A percentile compares a stretch with the other conserved stretches of the same genome.
Evolutionary conservation across 1,140 invertebrate genomes (phyloP).

Genomic region (Zaprionus ghesquierei): DNA sequence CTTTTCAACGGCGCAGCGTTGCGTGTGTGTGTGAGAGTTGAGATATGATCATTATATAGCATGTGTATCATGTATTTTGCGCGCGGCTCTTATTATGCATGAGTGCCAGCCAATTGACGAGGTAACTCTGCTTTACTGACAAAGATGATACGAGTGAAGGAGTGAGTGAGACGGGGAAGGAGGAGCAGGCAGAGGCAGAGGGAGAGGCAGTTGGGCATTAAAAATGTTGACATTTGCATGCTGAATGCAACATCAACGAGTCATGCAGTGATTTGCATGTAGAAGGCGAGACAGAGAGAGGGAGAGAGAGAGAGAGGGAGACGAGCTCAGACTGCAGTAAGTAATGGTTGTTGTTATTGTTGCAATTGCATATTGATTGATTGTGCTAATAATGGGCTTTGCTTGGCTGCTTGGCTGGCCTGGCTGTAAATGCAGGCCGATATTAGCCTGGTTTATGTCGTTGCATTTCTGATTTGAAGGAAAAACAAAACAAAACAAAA

Average conservation of each 20-base stretch:
- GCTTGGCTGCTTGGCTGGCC: constrained; percentile 4
- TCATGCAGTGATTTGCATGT: constrained; percentile 63
- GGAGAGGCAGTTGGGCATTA: constrained; percentile 16
- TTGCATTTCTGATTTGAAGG: not conserved
- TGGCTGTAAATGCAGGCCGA: constrained; percentile 1
- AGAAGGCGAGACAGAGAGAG: constrained; percentile 17
- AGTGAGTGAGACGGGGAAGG: no score
- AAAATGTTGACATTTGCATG: constrained; percentile 76
- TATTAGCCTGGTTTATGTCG: constrained; percentile 59
- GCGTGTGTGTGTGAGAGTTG: constrained; percentile 3
- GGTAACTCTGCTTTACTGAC: constrained; percentile 44
- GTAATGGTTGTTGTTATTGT: constrained; percentile 1
- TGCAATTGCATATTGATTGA: constrained; percentile 36
- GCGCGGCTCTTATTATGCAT: constrained; percentile 49
- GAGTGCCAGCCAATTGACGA: constrained; percentile 59
- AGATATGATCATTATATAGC: constrained; percentile 66
- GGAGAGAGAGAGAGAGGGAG: constrained; percentile 11
- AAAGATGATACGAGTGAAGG: constrained; percentile 26
- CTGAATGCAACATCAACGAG: constrained; percentile 62
- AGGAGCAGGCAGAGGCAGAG: not conserved
- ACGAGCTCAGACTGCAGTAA: constrained; percentile 5
- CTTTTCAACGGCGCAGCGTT: constrained; percentile 34
- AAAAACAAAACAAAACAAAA: constrained; percentile 42
- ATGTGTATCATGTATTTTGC: constrained; percentile 53
- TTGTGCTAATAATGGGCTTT: constrained; percentile 30